Percentiles rank a stretch among this genome's conserved stretches.
These are phyloP conservation scores for Lomographa bimaculata DNA, from an alignment of 2,888 invertebrate genomes.

Conservation along the genomic window DNA sequence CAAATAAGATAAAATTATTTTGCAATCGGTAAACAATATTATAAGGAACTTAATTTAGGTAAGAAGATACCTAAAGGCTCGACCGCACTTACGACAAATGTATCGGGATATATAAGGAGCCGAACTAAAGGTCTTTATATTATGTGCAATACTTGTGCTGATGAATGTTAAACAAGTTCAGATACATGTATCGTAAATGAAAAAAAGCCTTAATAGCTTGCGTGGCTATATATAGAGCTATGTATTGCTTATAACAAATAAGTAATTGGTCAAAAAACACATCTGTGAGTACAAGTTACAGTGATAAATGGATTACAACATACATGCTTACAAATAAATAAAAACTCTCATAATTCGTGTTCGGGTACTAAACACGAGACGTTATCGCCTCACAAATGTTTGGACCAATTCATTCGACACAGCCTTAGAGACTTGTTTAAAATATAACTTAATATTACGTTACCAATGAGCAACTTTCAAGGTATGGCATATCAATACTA, in stretches of 20 bases:
- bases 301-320: conserved; percentile 21
- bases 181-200: no score
- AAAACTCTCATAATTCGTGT: conserved; percentile 15
- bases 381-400: conserved; percentile 36
- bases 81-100: no score
- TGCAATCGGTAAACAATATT: conserved; percentile 44
- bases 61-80: conserved; percentile 25
- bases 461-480: conserved; percentile 65
- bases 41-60: conserved; percentile 45
- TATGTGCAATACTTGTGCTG: no score
- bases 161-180: no score
- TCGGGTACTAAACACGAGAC: conserved; percentile 18
- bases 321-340: conserved; percentile 34
- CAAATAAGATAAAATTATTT: conserved; percentile 54
- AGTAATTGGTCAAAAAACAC: conserved; percentile 1
- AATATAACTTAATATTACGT: conserved; percentile 56
- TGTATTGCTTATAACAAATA: conserved; percentile 1
- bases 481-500: conserved; percentile 73
- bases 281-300: conserved; percentile 9
- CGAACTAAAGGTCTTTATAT: no score
- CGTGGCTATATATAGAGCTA: background rate
- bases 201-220: conserved; percentile 18
- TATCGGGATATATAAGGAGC: no score
- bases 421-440: conserved; percentile 52
- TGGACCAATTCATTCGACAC: conserved; percentile 51